A percentile compares a stretch with the other conserved stretches of the same genome.
Evolutionary conservation across 2,113 vertebrate species (phyloP).

Genomic region (Tylochromis polylepis): DNA sequence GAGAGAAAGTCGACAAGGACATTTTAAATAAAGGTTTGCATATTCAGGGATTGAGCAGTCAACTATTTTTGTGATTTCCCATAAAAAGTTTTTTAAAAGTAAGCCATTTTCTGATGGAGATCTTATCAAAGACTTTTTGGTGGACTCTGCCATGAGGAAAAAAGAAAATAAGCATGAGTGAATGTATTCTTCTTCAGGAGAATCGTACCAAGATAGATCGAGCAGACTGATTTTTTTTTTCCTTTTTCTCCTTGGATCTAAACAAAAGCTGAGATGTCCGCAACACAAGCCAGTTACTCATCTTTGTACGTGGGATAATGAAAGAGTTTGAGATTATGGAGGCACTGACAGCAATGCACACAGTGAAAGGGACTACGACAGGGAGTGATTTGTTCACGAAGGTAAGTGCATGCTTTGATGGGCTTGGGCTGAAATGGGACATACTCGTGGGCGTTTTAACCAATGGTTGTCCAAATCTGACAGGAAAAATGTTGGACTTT

Average conservation of each 20-base stretch:
- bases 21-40: not conserved
- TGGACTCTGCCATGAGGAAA: not conserved
- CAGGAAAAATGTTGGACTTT: not conserved
- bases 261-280: not conserved
- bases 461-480: not conserved
- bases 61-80: not conserved
- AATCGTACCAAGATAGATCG: not conserved
- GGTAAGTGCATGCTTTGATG: not conserved
- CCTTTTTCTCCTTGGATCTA: not conserved
- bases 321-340: not conserved
- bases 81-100: not conserved
- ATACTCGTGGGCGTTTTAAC: not conserved
- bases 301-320: not conserved
- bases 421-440: not conserved
- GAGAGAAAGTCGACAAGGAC: not conserved
- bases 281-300: not conserved
- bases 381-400: not conserved
- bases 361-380: not conserved
- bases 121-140: not conserved
- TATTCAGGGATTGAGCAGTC: not conserved
- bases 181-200: not conserved
- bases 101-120: not conserved
- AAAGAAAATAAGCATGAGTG: not conserved
- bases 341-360: not conserved
- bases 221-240: fast-evolving